Percentiles rank a stretch among this genome's conserved stretches.
These are phyloP conservation scores for Tinea pellionella DNA, from an alignment of 2,888 invertebrate species.

Conservation along the genomic window DNA sequence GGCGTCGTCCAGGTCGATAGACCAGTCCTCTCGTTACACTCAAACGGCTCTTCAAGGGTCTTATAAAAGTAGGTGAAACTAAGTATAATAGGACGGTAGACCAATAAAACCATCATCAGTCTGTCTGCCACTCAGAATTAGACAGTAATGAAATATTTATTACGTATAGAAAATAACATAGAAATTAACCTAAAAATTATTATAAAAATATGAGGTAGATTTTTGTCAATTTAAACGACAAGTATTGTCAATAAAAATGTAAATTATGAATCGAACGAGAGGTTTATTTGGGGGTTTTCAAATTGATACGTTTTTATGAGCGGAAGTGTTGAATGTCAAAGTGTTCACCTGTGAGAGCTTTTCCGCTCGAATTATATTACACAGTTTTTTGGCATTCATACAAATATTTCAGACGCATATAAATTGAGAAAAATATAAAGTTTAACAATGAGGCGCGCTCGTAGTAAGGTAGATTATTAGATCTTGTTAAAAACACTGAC, in stretches of 20 bases:
- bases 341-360: neutral
- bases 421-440: neutral
- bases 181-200: slow-evolving; percentile 5
- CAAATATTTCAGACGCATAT: neutral
- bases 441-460: neutral
- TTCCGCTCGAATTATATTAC: neutral
- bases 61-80: too few relatives aligned
- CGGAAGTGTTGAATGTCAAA: slow-evolving; percentile 12
- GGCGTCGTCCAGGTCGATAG: too few relatives aligned
- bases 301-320: slow-evolving; percentile 1
- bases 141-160: too few relatives aligned
- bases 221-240: neutral
- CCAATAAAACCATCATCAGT: too few relatives aligned
- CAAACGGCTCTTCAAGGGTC: too few relatives aligned
- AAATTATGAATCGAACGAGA: neutral
- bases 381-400: neutral
- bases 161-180: neutral
- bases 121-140: too few relatives aligned
- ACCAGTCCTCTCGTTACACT: too few relatives aligned
- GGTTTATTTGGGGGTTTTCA: neutral
- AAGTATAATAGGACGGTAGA: too few relatives aligned
- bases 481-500: neutral
- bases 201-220: slow-evolving; percentile 1
- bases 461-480: neutral
- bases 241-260: slow-evolving; percentile 2